These are phyloP conservation scores for Adelphocoris suturalis DNA, from an alignment of 2,888 invertebrate genomes.

Conservation along the genomic window DNA sequence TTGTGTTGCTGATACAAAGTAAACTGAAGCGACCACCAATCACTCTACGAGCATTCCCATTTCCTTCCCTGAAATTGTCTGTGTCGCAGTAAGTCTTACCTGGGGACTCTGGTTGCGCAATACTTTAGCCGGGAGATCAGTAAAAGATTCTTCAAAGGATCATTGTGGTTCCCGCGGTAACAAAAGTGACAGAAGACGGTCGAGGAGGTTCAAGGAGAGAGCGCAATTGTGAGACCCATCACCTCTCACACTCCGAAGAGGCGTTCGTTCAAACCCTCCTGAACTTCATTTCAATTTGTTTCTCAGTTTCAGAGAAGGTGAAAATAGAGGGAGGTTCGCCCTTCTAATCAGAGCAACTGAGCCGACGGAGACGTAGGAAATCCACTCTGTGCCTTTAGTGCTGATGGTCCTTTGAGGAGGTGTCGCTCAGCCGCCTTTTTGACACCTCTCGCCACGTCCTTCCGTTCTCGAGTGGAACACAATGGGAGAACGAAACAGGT, in stretches of 20 bases:
- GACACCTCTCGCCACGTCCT: not conserved
- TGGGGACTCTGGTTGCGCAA: not conserved
- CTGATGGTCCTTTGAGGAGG: constrained; percentile 4
- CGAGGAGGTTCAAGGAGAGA: not conserved
- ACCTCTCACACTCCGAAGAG: not conserved
- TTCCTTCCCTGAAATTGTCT: not conserved
- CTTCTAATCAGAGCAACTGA: constrained; percentile 52
- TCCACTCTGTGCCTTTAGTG: not conserved
- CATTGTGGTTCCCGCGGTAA: constrained; percentile 32
- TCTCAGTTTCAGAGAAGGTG: constrained; percentile 43
- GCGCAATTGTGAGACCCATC: constrained; percentile 1
- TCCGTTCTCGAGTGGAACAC: not conserved
- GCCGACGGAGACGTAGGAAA: constrained; percentile 23
- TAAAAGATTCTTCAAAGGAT: constrained; percentile 32
- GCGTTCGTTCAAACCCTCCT: constrained; percentile 14
- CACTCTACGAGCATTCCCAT: no score
- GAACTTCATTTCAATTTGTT: constrained; percentile 58
- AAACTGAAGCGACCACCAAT: no score
- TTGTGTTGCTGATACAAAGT: no score
- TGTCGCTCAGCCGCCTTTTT: constrained; percentile 18
- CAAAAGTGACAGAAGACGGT: constrained; percentile 36
- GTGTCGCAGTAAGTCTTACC: not conserved
- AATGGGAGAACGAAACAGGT: constrained; percentile 39
- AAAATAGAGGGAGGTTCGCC: not conserved
- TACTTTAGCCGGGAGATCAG: not conserved